These are phyloP conservation scores for Drosophila sechellia DNA, from an alignment of 1,140 invertebrate species.

Conservation along the genomic window DNA sequence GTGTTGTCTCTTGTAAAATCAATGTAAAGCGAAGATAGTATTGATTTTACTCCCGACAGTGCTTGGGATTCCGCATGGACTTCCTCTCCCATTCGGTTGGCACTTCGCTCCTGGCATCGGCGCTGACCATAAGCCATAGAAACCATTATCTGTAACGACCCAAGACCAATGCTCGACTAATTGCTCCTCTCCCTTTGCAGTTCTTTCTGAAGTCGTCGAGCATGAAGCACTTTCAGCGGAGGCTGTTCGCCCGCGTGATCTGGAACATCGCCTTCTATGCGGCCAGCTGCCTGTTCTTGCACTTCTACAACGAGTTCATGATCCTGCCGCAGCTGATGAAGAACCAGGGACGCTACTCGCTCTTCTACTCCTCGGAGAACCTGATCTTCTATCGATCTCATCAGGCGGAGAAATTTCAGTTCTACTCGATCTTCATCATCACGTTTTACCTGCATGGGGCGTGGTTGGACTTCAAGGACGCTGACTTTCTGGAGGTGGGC, in stretches of 20 bases:
- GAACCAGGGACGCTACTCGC: constrained; percentile 76
- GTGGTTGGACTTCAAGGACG: constrained; percentile 79
- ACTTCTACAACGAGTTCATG: constrained; percentile 82
- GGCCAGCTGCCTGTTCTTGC: constrained; percentile 72
- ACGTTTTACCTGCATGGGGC: constrained; percentile 80
- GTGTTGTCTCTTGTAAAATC: too few species aligned
- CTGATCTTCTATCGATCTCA: constrained; percentile 79
- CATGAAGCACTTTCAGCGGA: constrained; percentile 78
- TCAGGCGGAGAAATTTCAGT: constrained; percentile 80
- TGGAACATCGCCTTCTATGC: constrained; percentile 83
- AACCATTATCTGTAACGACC: constrained; percentile 12
- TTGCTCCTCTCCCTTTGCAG: constrained; percentile 43
- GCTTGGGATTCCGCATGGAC: too few species aligned
- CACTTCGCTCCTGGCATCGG: constrained; percentile 6
- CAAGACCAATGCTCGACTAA: constrained; percentile 41
- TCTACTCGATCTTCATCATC: constrained; percentile 81
- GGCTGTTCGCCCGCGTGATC: constrained; percentile 76
- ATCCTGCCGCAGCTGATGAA: constrained; percentile 78
- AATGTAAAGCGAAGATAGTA: too few species aligned
- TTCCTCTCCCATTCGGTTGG: background rate
- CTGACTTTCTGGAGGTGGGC: constrained; percentile 73
- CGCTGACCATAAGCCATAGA: constrained; percentile 4
- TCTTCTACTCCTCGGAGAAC: constrained; percentile 81
- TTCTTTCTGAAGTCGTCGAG: constrained; percentile 78
- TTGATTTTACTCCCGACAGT: too few species aligned